Conservation (phyloP, 2,797 vertebrate genomes). For the Chelmon rostratus region DNA sequence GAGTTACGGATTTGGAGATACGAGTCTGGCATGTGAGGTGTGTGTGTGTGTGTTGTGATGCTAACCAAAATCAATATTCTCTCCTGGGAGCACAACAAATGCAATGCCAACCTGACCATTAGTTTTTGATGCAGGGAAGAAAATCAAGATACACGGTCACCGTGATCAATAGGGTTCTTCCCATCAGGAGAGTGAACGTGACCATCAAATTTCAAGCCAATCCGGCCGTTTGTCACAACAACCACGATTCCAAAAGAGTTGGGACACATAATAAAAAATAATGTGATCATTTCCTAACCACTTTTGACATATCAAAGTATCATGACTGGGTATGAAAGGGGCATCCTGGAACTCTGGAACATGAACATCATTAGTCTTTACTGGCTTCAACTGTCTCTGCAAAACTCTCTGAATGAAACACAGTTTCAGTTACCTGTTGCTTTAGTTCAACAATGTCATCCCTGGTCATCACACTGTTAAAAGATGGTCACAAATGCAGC, state of each 20-base stretch:
- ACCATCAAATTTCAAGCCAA: neutral
- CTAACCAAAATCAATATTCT: conserved; percentile 28
- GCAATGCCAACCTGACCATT: neutral
- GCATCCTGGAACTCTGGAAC: no score
- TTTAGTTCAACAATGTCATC: neutral
- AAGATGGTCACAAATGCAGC: neutral
- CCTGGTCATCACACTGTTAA: conserved; percentile 6
- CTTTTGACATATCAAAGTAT: no score
- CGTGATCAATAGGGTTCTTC: conserved; percentile 4
- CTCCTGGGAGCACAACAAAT: conserved; percentile 20
- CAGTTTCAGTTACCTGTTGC: neutral
- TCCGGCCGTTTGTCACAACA: neutral
- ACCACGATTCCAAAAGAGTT: no score
- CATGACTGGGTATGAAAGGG: no score
- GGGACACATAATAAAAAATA: no score
- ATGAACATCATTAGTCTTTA: no score
- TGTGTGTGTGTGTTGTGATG: neutral
- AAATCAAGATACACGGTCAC: neutral
- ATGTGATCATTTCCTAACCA: no score
- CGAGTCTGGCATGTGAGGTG: neutral
- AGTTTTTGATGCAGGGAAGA: conserved; percentile 3
- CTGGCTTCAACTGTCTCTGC: neutral
- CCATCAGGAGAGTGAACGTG: neutral
- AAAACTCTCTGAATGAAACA: neutral
- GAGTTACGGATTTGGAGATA: neutral